Percentiles rank a stretch among this genome's conserved stretches.
These are phyloP conservation scores for Hoplias malabaricus DNA, from an alignment of 2,113 vertebrate genomes.

Conservation along the genomic window DNA sequence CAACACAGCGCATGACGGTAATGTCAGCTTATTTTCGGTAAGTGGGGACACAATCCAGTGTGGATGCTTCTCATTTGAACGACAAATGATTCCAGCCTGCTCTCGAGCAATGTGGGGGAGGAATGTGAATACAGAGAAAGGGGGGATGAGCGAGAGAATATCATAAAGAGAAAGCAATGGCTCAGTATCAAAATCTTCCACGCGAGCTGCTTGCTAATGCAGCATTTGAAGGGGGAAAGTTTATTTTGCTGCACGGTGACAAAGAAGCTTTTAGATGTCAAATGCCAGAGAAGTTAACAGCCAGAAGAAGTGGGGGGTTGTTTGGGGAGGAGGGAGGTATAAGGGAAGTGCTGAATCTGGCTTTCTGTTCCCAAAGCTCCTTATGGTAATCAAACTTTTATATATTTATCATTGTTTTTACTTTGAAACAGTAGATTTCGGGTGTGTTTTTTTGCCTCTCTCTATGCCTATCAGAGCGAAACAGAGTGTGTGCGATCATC, in stretches of 20 bases:
- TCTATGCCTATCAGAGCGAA: conserved; percentile 63
- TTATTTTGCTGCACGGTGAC: conserved; percentile 31
- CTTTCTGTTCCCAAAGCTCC: conserved; percentile 68
- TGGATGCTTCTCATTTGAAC: conserved; percentile 8
- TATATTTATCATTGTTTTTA: conserved; percentile 62
- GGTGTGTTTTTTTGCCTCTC: conserved; percentile 46
- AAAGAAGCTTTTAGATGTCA: conserved; percentile 42
- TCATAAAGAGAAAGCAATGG: conserved; percentile 15
- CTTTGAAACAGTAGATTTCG: conserved; percentile 53
- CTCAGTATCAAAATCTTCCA: conserved; percentile 32
- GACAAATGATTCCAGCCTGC: conserved; percentile 18
- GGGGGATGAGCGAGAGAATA: background rate
- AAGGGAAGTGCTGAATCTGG: conserved; percentile 73
- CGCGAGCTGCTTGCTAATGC: conserved; percentile 36
- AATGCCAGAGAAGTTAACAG: conserved; percentile 62
- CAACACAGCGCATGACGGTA: conserved; percentile 49
- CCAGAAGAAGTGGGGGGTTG: conserved; percentile 30
- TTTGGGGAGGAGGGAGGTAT: background rate
- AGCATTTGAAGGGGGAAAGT: conserved; percentile 28
- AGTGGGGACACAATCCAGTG: conserved; percentile 27
- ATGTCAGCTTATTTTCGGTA: conserved; percentile 58
- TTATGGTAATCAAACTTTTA: conserved; percentile 70
- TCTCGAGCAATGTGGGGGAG: background rate
- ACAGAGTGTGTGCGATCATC: conserved; percentile 67
- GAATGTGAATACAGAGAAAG: background rate